Base-by-base conservation (phyloP, 2,797 vertebrate genomes). In the Pangasius mekongensis region DNA sequence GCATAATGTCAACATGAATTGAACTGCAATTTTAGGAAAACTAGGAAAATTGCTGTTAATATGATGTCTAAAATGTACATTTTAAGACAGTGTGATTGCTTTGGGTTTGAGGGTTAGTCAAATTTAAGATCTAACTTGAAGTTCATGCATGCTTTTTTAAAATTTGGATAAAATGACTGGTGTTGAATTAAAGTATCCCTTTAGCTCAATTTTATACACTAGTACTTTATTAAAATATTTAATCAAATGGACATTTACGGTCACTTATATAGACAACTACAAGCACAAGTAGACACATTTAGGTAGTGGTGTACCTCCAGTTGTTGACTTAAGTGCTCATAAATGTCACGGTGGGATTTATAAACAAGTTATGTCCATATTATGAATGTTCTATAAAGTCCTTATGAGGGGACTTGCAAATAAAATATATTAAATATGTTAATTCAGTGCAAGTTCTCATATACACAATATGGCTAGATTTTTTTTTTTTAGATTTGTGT, bases 181-280 rank as follows among this genome's bases (percentile, higher is more conserved):
- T 66, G 9, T 67, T 67, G 62, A 49, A 54, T 84, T 33, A 54
- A 84, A 67, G 47, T 52, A 54, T 54, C 20, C 64, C 64, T 84
- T 84, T 67, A 67, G n/a, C 8, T 66, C 43, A 11, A 30, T 67
- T 69, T 84, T 54, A 36, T 52, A 36, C 0, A 11, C n/a, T 54
- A 36, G 64, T 69, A 24, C 30, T 54, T 69, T 69, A 84, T 69
- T 67, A 69, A 84, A 69, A 84, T 69, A 69, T 84, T 84, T 52
- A 69, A 69, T 84, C 64, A 66, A 87, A 87, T 87, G 9, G 66
- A 87, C 78, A 82, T 87, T 87, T 87, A 82, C 3, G 2, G 43
- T n/a, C 27, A 60, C 16, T 71, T 73, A 73, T 60, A 74, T 58
- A 67, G 60, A 47, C 69, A 43, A 16, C 36, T 67, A 49, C 16